Evolutionary conservation across 2,888 invertebrate genomes (phyloP), one percentile per base, ranked within the genome.

Genomic region (Elmis aenea): DNA sequence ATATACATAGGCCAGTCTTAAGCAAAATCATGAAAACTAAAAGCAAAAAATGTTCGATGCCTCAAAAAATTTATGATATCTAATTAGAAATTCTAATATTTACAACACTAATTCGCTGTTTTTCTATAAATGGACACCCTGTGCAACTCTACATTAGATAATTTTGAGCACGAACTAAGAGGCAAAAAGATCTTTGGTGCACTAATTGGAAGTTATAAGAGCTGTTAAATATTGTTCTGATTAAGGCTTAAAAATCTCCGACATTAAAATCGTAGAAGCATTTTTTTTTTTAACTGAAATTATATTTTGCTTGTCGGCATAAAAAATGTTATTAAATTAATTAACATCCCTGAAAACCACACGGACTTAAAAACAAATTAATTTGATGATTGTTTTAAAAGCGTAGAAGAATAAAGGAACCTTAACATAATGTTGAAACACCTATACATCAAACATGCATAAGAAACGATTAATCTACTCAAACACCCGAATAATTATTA

Each of bases 91-190:
- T 38, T 42, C 42, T 45, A 36, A 42, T 33, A 30, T 36, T 38
- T 41, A 52, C 54, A 57, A 56, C 42, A 48, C 57, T 60, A 61
- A 49, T 62, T 62, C 61, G 62, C 61, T 62, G 62, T 61, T 41
- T 36, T 38, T 45, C 25, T 48, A 33, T 31, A 42, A 45, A 38
- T 45, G 45, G 45, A 49, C 50, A 63, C 63, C 63, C 62, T 63
- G 62, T 64, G 62, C 61, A 59, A 37, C 13, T 11, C 5, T 18
- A 6, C 18, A 18, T 18, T 18, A 5, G 5, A 6, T 18, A 6
- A 8, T 6, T 18, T 6, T 18, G 5, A 18, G 8, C 8, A 8
- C 8, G 8, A 18, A 18, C 5, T 5, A 18, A 18, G 8, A 18
- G 18, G 18, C 18, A 18, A 18, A 31, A 23, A n/a, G 28, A 15